Evolutionary conservation across 2,113 vertebrate genomes (phyloP).

Genomic region (Pomatorhinus ruficollis): DNA sequence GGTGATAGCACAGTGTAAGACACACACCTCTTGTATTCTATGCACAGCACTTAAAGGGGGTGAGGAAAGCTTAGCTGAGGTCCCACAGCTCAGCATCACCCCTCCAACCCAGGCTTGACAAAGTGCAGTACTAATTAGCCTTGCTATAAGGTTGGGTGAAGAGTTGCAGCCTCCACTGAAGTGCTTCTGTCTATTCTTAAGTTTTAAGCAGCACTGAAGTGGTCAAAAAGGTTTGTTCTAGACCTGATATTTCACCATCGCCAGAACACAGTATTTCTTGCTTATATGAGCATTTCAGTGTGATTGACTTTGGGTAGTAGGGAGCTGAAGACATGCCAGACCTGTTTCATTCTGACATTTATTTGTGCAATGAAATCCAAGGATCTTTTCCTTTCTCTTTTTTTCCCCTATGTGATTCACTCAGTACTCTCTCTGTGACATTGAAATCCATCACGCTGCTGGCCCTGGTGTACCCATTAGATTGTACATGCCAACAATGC

Average conservation of each 20-base stretch:
- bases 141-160: not conserved
- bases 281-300: not conserved
- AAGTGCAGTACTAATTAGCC: not conserved
- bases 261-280: not conserved
- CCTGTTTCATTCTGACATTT: conserved; percentile 23
- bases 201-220: not conserved
- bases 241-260: rapidly evolving
- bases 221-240: not conserved
- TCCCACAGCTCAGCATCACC: not conserved
- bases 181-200: not conserved
- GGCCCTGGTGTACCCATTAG: not conserved
- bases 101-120: not conserved
- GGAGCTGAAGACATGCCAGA: conserved; percentile 8
- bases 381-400: not conserved
- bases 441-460: not conserved
- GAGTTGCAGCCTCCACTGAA: not conserved
- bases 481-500: not conserved
- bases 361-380: conserved; percentile 38
- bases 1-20: not conserved
- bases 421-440: conserved; percentile 18
- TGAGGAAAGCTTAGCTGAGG: rapidly evolving
- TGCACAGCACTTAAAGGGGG: not conserved
- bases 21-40: not conserved
- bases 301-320: conserved; percentile 22
- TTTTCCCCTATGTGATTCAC: not conserved